Evolutionary conservation across 2,797 vertebrate genomes (phyloP).

Genomic region (Rousettus madagascariensis): DNA sequence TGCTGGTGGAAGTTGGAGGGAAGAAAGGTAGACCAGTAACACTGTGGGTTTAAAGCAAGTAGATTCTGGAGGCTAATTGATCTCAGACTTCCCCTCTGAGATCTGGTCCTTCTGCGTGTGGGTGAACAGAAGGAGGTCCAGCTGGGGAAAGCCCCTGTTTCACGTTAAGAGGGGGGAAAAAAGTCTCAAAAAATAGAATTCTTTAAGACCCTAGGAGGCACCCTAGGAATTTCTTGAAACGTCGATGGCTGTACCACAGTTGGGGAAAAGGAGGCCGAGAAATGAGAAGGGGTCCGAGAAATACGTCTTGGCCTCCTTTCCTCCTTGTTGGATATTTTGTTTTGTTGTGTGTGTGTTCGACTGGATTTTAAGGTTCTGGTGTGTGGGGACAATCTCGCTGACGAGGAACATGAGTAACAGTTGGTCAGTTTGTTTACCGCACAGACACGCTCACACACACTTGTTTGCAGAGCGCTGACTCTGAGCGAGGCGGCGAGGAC

Average conservation of each 20-base stretch:
- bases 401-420: slow-evolving; percentile 48
- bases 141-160: not conserved
- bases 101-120: not conserved
- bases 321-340: not conserved
- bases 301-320: not conserved
- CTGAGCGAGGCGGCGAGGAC: not conserved
- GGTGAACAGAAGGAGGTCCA: not conserved
- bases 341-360: not conserved
- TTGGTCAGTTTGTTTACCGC: slow-evolving; percentile 37
- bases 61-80: not conserved
- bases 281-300: not conserved
- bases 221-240: not conserved
- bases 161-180: not conserved
- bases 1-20: fast-evolving
- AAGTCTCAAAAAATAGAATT: not conserved
- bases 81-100: not conserved
- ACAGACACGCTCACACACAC: not conserved
- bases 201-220: not conserved
- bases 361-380: not conserved
- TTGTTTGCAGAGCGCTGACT: no score
- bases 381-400: slow-evolving; percentile 28
- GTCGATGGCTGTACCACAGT: not conserved
- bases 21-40: not conserved
- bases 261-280: not conserved
- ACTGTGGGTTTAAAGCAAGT: not conserved